Percentiles rank a stretch among this genome's conserved stretches.
Evolutionary conservation across 1,140 invertebrate species (phyloP).

Genomic region (Drosophila persimilis): DNA sequence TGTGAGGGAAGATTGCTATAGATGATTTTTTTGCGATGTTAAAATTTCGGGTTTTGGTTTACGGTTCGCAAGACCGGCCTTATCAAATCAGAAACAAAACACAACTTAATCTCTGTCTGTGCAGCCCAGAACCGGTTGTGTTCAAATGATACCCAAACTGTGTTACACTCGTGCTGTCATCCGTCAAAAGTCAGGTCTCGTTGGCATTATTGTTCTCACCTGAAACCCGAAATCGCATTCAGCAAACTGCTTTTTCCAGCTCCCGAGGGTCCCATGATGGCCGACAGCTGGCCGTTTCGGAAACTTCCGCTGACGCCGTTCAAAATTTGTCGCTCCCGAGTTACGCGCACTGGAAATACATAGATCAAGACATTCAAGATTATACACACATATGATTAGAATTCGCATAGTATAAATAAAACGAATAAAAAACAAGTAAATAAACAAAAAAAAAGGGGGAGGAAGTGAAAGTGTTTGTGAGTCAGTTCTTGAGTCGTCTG

Average conservation of each 20-base stretch:
- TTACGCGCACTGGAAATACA: constrained; percentile 66
- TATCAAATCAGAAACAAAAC: constrained; percentile 11
- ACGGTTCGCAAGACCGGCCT: neutral
- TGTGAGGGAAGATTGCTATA: neutral
- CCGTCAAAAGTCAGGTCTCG: constrained; percentile 6
- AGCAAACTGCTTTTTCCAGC: constrained; percentile 91
- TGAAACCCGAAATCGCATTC: constrained; percentile 89
- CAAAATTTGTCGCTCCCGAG: constrained; percentile 83
- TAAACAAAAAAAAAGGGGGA: neutral
- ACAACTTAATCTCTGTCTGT: constrained; percentile 21
- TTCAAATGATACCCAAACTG: constrained; percentile 14
- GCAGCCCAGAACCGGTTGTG: constrained; percentile 35
- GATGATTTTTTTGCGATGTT: neutral
- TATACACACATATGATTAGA: no score
- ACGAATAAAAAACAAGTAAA: no score
- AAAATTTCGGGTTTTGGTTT: constrained; percentile 22
- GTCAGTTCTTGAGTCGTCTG: neutral
- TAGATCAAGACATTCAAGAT: constrained; percentile 9
- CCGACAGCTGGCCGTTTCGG: constrained; percentile 89
- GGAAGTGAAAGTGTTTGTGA: constrained; percentile 9
- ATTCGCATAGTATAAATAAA: neutral
- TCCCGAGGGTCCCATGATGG: constrained; percentile 93
- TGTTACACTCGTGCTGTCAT: constrained; percentile 36
- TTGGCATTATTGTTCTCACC: constrained; percentile 83
- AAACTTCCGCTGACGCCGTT: constrained; percentile 89